Percentiles rank a stretch among this genome's conserved stretches.
These are phyloP conservation scores for Aythya baeri DNA, from an alignment of 2,113 vertebrate species.

Conservation along the genomic window DNA sequence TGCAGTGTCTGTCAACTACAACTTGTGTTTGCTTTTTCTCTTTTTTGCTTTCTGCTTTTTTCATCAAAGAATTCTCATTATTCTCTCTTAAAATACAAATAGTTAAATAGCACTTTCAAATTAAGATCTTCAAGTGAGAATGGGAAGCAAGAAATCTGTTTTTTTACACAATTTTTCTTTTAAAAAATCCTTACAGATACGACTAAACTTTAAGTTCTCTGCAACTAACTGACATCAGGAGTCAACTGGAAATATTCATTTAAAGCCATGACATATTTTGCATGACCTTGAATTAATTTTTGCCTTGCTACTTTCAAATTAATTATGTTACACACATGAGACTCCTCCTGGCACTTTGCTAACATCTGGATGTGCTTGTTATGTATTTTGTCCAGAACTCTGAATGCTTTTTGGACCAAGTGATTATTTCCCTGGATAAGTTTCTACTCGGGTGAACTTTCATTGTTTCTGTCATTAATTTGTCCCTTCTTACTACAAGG, in stretches of 20 bases:
- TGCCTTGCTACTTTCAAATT: background rate
- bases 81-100: background rate
- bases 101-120: background rate
- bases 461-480: background rate
- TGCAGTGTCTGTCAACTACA: background rate
- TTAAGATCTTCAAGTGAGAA: background rate
- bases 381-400: background rate
- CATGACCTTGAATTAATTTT: constrained; percentile 11
- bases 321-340: constrained; percentile 6
- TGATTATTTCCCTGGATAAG: background rate
- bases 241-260: background rate
- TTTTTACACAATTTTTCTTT: background rate
- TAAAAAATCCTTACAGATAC: background rate
- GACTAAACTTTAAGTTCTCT: background rate
- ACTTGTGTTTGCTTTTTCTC: background rate
- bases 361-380: constrained; percentile 41
- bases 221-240: background rate
- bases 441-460: background rate
- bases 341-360: background rate
- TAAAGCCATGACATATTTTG: background rate
- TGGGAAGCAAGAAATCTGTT: background rate
- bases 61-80: background rate
- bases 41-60: background rate
- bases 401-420: background rate
- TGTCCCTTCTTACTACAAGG: background rate